Conservation (phyloP, 2,113 vertebrate species). For the Cyphomyrus discorhynchus region DNA sequence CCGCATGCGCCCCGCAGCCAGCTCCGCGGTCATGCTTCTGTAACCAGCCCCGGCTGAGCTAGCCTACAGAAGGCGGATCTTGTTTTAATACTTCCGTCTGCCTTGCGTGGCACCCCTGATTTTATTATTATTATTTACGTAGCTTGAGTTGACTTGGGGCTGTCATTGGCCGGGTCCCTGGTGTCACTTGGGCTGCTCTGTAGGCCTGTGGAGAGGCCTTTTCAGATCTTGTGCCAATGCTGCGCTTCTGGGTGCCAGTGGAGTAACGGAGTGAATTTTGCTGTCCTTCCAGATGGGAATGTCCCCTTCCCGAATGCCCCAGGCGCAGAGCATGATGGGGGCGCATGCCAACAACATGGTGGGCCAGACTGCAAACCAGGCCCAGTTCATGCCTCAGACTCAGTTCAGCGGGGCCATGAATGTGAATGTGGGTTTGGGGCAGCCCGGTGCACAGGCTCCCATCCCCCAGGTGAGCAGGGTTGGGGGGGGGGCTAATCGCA, state of each 20-base stretch:
- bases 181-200: background rate
- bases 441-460: conserved; percentile 72
- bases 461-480: conserved; percentile 68
- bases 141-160: background rate
- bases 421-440: conserved; percentile 71
- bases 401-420: conserved; percentile 80
- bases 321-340: conserved; percentile 78
- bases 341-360: conserved; percentile 77
- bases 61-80: background rate
- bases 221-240: background rate
- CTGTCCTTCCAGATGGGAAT: conserved; percentile 74
- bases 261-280: background rate
- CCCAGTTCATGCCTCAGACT: conserved; percentile 79
- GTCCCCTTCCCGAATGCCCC: conserved; percentile 93
- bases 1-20: background rate
- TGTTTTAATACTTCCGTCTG: background rate
- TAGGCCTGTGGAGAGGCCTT: background rate
- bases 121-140: background rate
- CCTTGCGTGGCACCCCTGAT: background rate
- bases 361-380: conserved; percentile 76
- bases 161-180: background rate
- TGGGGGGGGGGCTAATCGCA: background rate
- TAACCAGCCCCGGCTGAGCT: background rate
- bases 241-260: background rate
- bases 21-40: background rate